A percentile compares a stretch with the other conserved stretches of the same genome.
phyloP scores from a whole-genome alignment of 2,888 invertebrate species.

The Ophonus ardosiacus region DNA sequence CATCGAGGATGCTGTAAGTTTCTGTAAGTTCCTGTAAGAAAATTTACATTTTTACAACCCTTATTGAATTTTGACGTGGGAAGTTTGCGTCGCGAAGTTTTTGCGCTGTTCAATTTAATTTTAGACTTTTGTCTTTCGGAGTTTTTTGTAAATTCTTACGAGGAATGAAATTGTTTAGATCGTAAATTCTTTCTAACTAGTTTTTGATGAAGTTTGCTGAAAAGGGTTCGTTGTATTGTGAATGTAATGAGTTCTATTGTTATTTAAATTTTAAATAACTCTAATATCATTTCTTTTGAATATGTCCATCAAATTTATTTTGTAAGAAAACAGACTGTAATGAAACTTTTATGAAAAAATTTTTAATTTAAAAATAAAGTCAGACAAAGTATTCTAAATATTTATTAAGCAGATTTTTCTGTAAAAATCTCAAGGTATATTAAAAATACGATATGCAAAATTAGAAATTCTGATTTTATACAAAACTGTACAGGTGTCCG shows the following conservation, averaged over 20 bases:
- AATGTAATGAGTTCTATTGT: background rate
- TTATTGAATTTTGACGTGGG: constrained; percentile 47
- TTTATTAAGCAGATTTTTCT: background rate
- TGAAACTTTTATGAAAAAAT: background rate
- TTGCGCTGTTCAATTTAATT: constrained; percentile 43
- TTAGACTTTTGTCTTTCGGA: constrained; percentile 12
- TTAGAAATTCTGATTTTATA: no score
- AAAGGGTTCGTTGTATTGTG: constrained; percentile 16
- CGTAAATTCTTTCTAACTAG: background rate
- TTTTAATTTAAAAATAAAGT: background rate
- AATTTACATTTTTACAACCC: constrained; percentile 60
- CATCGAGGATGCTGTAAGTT: constrained; percentile 63
- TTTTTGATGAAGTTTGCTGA: background rate
- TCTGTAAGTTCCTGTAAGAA: constrained; percentile 63
- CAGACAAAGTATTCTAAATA: background rate
- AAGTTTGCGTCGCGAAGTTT: constrained; percentile 8
- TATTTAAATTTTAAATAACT: background rate
- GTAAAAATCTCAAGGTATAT: background rate
- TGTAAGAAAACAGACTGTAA: background rate
- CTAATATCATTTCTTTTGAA: background rate
- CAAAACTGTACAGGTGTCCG: no score
- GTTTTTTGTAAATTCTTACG: constrained; percentile 24
- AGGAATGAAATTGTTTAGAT: constrained; percentile 15
- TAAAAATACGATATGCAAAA: no score
- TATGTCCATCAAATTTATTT: background rate